Percentiles rank a stretch among this genome's conserved stretches.
These are phyloP conservation scores for Podocnemis expansa DNA, from an alignment of 2,113 vertebrate genomes.

Conservation along the genomic window DNA sequence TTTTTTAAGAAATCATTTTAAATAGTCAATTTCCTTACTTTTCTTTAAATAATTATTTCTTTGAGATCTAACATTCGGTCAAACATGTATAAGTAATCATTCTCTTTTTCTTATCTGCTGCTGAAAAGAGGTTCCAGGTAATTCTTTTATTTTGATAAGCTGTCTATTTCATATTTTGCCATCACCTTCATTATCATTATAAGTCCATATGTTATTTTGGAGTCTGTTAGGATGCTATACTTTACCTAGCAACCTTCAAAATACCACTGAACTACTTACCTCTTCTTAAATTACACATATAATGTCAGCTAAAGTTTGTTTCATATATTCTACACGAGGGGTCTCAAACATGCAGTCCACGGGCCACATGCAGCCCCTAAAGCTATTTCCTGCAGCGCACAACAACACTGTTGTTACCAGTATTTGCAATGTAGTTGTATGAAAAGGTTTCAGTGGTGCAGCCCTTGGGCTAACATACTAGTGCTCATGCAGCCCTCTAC, in stretches of 20 bases:
- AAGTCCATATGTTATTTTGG: conserved; percentile 56
- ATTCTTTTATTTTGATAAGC: conserved; percentile 73
- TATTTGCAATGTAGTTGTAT: too few relatives aligned
- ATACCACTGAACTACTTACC: not conserved
- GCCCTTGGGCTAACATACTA: too few relatives aligned
- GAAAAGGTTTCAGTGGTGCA: too few relatives aligned
- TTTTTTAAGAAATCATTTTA: not conserved
- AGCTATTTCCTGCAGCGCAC: too few relatives aligned
- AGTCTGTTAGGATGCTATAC: not conserved
- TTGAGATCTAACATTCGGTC: conserved; percentile 17
- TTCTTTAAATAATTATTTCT: conserved; percentile 22
- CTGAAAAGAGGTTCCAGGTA: conserved; percentile 97
- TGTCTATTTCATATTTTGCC: conserved; percentile 35
- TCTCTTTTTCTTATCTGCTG: conserved; percentile 83
- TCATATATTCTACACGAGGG: not conserved
- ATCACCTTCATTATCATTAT: conserved; percentile 42
- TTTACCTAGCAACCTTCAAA: not conserved
- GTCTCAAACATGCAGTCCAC: too few relatives aligned
- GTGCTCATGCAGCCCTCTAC: too few relatives aligned
- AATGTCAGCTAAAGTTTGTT: not conserved
- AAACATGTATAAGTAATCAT: conserved; percentile 72
- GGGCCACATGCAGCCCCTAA: too few relatives aligned
- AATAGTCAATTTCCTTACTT: not conserved
- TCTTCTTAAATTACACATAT: not conserved
- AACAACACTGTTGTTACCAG: too few relatives aligned